phyloP scores from a whole-genome alignment of 2,888 invertebrate species.

The Idaea dimidiata region DNA sequence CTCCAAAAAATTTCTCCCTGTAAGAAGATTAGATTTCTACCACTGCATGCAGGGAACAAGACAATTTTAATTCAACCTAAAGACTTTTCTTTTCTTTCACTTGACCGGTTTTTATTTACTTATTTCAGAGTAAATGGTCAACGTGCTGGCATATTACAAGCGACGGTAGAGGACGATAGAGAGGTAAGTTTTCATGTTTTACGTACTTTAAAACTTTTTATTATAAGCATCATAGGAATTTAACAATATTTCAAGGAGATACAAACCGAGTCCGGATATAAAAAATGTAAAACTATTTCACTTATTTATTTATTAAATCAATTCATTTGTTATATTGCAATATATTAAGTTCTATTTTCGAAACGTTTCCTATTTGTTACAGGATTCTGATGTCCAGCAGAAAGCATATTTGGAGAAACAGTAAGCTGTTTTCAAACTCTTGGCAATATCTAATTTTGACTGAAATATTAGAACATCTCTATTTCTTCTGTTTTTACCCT shows the following conservation, averaged over 20 bases:
- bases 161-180: constrained; percentile 30
- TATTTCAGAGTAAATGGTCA: constrained; percentile 43
- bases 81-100: too few species aligned
- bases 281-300: too few species aligned
- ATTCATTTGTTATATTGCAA: background rate
- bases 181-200: too few species aligned
- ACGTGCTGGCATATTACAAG: constrained; percentile 39
- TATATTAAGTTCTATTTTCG: background rate
- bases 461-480: too few species aligned
- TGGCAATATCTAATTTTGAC: too few species aligned
- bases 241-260: too few species aligned
- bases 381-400: constrained; percentile 38
- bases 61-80: too few species aligned
- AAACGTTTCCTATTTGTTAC: constrained; percentile 22
- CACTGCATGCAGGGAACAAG: background rate
- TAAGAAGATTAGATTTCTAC: background rate
- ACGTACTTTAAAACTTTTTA: too few species aligned
- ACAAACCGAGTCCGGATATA: too few species aligned
- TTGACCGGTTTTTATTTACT: background rate
- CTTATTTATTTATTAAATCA: background rate
- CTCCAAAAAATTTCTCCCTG: background rate
- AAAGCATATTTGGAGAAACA: constrained; percentile 59
- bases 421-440: constrained; percentile 41
- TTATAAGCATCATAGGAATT: too few species aligned
- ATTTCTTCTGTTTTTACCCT: too few species aligned